Evolutionary conservation across 2,797 vertebrate species (phyloP).

Genomic region (Sebastes iracundus): DNA sequence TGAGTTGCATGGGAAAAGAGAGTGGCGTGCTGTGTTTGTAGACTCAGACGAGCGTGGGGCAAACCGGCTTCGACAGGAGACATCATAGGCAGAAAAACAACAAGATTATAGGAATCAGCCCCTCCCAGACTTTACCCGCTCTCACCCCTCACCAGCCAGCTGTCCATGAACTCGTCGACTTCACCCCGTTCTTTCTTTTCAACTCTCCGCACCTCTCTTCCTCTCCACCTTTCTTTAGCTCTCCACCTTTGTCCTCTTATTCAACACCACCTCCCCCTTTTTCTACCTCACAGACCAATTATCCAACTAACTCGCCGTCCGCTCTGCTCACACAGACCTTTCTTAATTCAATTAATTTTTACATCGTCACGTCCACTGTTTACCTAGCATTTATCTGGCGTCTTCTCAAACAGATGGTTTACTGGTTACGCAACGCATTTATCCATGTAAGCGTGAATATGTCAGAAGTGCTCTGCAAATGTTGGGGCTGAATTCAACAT

Average conservation of each 20-base stretch:
- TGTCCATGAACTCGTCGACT: conserved; percentile 20
- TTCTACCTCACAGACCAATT: conserved; percentile 37
- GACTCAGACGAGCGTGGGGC: conserved; percentile 59
- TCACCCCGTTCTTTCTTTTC: background rate
- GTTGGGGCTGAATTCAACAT: conserved; percentile 45
- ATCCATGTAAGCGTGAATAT: conserved; percentile 53
- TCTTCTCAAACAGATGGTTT: conserved; percentile 65
- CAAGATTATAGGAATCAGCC: conserved; percentile 49
- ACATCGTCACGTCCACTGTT: conserved; percentile 26
- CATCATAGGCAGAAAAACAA: conserved; percentile 66
- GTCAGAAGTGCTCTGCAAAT: conserved; percentile 57
- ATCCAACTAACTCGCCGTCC: conserved; percentile 22
- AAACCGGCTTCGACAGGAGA: conserved; percentile 52
- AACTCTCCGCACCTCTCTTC: background rate
- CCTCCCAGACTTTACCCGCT: conserved; percentile 2
- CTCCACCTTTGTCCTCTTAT: conserved; percentile 12
- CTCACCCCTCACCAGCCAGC: conserved; percentile 20
- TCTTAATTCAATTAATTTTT: conserved; percentile 38
- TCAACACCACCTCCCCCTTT: conserved; percentile 2
- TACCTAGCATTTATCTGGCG: conserved; percentile 42
- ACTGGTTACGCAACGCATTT: conserved; percentile 59
- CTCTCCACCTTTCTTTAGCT: background rate
- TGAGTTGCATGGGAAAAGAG: conserved; percentile 72
- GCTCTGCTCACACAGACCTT: conserved; percentile 24
- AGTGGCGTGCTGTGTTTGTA: conserved; percentile 63